Base-by-base conservation (phyloP, 2,888 invertebrate genomes). In the Cerastis rubricosa region DNA sequence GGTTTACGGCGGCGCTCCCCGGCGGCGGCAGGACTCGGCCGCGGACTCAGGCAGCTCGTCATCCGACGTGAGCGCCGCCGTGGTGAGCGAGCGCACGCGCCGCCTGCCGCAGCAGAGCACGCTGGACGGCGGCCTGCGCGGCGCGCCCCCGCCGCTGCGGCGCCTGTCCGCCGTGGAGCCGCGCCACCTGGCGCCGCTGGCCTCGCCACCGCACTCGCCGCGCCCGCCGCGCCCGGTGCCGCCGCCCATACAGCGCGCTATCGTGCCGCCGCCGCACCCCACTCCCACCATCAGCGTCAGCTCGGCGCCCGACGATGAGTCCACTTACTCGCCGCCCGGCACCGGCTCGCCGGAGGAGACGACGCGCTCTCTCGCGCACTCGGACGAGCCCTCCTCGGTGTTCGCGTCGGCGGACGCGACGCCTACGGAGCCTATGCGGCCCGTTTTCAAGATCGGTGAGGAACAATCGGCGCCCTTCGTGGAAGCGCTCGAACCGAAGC, bases 11-110 rank as follows among this genome's bases (percentile, higher is more conserved):
- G 90, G 87, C 69, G 89, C 90, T 49, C 89, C 83, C 59, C 93
- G 94, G 67, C 94, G 97, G 29, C 96, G 98, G 45, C 98, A 98
- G 91, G 98, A 98, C 93, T 98, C 98, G 8, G 95, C 97, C 22
- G 94, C 98, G 65, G 98, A 98, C 93, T 98, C 98, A 25, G 98
- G 97, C 90, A 97, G 97, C 90, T 98, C 98, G n/a, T 98, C 98
- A 19, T 98, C 98, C 35, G 98, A 98, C 92, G 97, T 98, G 82
- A 98, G 98, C 91, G 91, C 95, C 5, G 96, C 97, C 68, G 94
- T 86, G 97, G 95, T 97, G 66, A 80, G 97, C 97, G 91, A 97
- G 86, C 95, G 98, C 87, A 97, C 97, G 87, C 97, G 98, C 80
- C 97, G 98, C 59, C 95, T 98, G 81, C 97, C 97, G 71, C 97